Evolutionary conservation across 2,113 vertebrate species (phyloP).

Genomic region (Nyctibius bracteatus): DNA sequence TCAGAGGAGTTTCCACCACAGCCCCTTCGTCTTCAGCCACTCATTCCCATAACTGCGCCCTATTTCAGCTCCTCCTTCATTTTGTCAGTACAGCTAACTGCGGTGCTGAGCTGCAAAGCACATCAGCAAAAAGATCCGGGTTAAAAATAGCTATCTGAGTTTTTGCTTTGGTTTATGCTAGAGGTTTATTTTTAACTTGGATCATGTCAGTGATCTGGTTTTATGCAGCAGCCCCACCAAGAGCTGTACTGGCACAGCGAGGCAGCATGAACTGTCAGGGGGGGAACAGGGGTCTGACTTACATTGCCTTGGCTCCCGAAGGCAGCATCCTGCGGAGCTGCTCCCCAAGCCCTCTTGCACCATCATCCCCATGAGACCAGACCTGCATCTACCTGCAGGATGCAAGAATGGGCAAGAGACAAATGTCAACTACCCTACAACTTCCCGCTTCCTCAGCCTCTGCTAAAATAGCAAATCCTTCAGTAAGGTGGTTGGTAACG

Average conservation of each 20-base stretch:
- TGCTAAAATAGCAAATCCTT: not conserved
- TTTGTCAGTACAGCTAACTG: not conserved
- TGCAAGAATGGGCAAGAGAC: not conserved
- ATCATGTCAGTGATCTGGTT: not conserved
- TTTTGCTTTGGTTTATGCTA: not conserved
- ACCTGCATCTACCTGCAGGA: not conserved
- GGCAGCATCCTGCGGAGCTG: fast-evolving
- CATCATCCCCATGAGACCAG: not conserved
- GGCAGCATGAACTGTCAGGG: not conserved
- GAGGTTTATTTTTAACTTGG: not conserved
- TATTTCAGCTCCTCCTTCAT: not conserved
- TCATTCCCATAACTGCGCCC: not conserved
- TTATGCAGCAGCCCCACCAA: not conserved
- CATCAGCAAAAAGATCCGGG: not conserved
- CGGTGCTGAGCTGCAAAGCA: not conserved
- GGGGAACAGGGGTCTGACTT: not conserved
- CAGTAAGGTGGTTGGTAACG: not conserved
- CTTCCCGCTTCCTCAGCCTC: not conserved
- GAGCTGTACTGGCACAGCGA: not conserved
- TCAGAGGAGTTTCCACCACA: not conserved
- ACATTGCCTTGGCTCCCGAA: not conserved
- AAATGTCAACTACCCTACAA: fast-evolving
- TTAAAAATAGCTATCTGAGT: not conserved
- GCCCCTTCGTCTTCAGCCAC: not conserved
- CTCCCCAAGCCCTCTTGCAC: not conserved